A percentile compares a stretch with the other conserved stretches of the same genome.
Evolutionary conservation across 2,888 invertebrate genomes (phyloP).

Genomic region (Meta bourneti): DNA sequence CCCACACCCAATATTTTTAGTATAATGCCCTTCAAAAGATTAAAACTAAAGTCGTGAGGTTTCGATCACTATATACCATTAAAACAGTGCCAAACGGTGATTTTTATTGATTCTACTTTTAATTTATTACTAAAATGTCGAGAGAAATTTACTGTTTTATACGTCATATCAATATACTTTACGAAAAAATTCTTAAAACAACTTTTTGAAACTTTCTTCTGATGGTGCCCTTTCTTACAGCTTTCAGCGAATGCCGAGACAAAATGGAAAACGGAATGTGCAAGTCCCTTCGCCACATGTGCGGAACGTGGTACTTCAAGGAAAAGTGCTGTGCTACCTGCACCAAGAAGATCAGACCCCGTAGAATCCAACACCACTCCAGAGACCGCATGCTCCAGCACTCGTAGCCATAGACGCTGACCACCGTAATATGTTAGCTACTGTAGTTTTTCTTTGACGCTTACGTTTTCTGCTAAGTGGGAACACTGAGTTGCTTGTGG

Average conservation of each 20-base stretch:
- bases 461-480: background rate
- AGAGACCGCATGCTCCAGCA: background rate
- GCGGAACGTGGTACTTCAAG: constrained; percentile 79
- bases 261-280: constrained; percentile 79
- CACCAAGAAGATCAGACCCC: constrained; percentile 74
- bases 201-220: background rate
- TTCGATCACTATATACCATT: too few relatives aligned
- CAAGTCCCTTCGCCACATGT: constrained; percentile 79
- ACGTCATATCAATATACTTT: too few relatives aligned
- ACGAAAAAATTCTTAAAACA: too few relatives aligned
- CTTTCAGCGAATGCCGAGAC: constrained; percentile 78
- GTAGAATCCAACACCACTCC: constrained; percentile 19
- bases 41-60: too few relatives aligned
- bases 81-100: too few relatives aligned
- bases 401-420: constrained; percentile 8
- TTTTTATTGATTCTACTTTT: too few relatives aligned
- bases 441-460: background rate
- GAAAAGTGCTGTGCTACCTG: constrained; percentile 79
- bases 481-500: background rate
- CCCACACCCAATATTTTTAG: too few relatives aligned
- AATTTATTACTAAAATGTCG: too few relatives aligned
- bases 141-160: too few relatives aligned
- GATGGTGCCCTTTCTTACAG: constrained; percentile 26
- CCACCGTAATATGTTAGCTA: background rate
- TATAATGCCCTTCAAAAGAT: too few relatives aligned